These are phyloP conservation scores for Drosophila ananassae DNA, from an alignment of 1,140 invertebrate species.

Conservation along the genomic window DNA sequence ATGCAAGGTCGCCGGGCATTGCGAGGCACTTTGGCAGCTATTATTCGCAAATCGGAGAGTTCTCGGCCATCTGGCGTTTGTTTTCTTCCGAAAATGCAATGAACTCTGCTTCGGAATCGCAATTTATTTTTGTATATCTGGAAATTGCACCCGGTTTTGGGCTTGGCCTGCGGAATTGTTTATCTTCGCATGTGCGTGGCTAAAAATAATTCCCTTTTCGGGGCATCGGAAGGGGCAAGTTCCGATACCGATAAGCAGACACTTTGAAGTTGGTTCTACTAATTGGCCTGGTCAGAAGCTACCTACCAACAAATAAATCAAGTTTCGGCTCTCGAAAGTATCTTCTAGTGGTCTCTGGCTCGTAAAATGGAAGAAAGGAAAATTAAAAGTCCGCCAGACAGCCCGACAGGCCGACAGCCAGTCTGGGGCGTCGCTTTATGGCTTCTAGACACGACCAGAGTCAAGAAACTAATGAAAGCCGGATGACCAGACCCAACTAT, in stretches of 20 bases:
- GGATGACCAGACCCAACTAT: not conserved
- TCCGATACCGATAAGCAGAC: slow-evolving; percentile 17
- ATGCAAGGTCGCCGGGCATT: slow-evolving; percentile 41
- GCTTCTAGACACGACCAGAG: slow-evolving; percentile 34
- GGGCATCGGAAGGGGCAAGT: slow-evolving; percentile 20
- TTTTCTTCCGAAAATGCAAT: slow-evolving; percentile 41
- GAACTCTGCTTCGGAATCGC: slow-evolving; percentile 34
- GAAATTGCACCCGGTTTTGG: slow-evolving; percentile 47
- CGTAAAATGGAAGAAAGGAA: slow-evolving; percentile 50
- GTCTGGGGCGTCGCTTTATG: slow-evolving; percentile 43
- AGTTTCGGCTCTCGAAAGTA: slow-evolving; percentile 43
- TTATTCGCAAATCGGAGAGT: not conserved
- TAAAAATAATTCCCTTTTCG: slow-evolving; percentile 41
- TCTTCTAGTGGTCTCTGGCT: slow-evolving; percentile 14
- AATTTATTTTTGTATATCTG: slow-evolving; percentile 44
- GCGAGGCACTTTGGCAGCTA: too few species aligned
- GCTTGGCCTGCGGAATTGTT: slow-evolving; percentile 45
- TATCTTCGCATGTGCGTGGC: slow-evolving; percentile 48
- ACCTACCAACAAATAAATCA: slow-evolving; percentile 43
- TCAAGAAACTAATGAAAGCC: slow-evolving; percentile 33
- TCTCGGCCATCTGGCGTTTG: slow-evolving; percentile 25
- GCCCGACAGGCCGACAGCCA: not conserved
- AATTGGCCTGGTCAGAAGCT: slow-evolving; percentile 38
- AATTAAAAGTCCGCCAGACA: slow-evolving; percentile 39
- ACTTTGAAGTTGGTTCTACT: slow-evolving; percentile 50